Conservation (phyloP, 2,113 vertebrate species). For the Ibidorhyncha struthersii region DNA sequence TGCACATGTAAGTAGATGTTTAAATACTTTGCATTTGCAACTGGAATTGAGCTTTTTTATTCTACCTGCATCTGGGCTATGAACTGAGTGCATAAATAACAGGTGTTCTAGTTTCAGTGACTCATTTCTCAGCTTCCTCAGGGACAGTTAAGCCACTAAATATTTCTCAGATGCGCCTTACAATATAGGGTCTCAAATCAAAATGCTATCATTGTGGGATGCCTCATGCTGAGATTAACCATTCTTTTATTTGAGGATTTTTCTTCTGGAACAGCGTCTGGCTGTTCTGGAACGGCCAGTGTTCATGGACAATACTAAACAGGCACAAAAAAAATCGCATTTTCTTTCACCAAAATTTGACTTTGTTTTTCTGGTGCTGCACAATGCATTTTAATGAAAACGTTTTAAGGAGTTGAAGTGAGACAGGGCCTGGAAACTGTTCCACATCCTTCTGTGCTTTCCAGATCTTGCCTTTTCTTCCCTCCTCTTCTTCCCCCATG, state of each 20-base stretch:
- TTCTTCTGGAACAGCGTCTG: not conserved
- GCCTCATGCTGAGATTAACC: not conserved
- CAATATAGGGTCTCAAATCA: not conserved
- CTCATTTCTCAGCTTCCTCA: conserved; percentile 5
- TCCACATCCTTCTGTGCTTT: not conserved
- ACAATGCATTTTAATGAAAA: not conserved
- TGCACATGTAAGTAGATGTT: not conserved
- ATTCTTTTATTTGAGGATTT: not conserved
- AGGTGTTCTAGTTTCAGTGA: not conserved
- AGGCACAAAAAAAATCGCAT: not conserved
- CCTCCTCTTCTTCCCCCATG: not conserved
- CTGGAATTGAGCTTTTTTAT: not conserved
- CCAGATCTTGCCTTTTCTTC: not conserved
- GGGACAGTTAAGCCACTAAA: not conserved
- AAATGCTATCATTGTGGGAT: not conserved
- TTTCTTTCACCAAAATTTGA: not conserved
- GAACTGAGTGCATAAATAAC: not conserved
- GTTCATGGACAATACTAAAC: not conserved
- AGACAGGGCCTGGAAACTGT: not conserved
- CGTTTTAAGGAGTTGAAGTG: not conserved
- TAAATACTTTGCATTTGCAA: conserved; percentile 17
- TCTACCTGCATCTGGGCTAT: conserved; percentile 30
- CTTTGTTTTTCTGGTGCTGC: not conserved
- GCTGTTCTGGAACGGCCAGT: not conserved
- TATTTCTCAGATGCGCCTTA: not conserved